Base-by-base conservation (phyloP, 1,140 invertebrate species). In the Neodiprion pinetum region DNA sequence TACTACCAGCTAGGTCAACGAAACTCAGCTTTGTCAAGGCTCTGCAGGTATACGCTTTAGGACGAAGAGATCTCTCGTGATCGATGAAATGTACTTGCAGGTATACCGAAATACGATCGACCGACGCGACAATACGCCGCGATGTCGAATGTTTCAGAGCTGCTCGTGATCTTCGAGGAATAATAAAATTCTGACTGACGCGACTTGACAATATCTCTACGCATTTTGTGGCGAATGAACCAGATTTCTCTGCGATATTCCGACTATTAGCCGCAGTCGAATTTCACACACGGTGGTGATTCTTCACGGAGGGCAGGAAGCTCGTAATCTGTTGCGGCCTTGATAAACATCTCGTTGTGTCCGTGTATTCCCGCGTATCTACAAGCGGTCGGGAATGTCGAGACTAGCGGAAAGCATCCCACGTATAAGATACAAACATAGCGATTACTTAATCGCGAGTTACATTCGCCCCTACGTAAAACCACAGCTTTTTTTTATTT, bases 401-500 rank as follows among this genome's bases (percentile, higher is more conserved):
- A 61, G 9, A 12, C 53, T 14, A 17, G 53, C 53, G 53, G 53
- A 9, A 61, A 17, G 11, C 53, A 14, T 61, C 53, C 53, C 53
- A 9, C 53, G 53, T 17, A 17, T 12, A 61, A 17, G 53, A 40
- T 40, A 40, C 28, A 40, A 61, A 61, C 53, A 61, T 61, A 1
- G 28, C 53, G 53, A 61, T 61, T 61, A 61, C 11, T 61, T 61
- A 61, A 61, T 61, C 53, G 53, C 53, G 53, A 61, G 53, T 61
- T 12, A 21, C 17, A 1, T 14, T 28, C 48, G 40, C 21, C 28
- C 66, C 49, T 68, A 48, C 68, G 71, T 75, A 70, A 11, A 47
- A 9, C 72, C 70, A 66, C 70, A n/a, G 28, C 74, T 9, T 76
- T 78, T 78, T 77, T 80, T 72, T 74, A 70, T 74, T 61, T 73